Evolutionary conservation across 1,140 invertebrate genomes (phyloP).

Genomic region (Trinorchestia longiramus): DNA sequence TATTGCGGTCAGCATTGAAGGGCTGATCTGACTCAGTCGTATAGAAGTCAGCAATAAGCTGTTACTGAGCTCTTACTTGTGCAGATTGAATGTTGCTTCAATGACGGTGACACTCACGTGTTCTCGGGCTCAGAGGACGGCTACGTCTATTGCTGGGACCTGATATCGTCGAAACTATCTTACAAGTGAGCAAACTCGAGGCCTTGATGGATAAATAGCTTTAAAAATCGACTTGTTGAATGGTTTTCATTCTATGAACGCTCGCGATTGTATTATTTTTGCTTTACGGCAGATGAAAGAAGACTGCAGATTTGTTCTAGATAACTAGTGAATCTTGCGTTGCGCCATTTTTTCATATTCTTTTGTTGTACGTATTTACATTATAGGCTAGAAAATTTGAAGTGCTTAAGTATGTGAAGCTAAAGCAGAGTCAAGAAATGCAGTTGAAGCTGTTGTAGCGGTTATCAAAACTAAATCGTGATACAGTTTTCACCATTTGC

Average conservation of each 20-base stretch:
- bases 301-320: too few relatives aligned
- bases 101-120: constrained; percentile 84
- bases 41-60: neutral
- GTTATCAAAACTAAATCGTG: too few relatives aligned
- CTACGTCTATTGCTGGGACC: constrained; percentile 87
- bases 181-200: constrained; percentile 58
- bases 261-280: constrained; percentile 79
- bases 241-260: constrained; percentile 78
- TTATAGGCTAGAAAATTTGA: too few relatives aligned
- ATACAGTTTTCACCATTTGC: too few relatives aligned
- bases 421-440: too few relatives aligned
- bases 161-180: constrained; percentile 74
- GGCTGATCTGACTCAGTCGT: neutral
- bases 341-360: too few relatives aligned
- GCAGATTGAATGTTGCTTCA: constrained; percentile 84
- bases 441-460: too few relatives aligned
- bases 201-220: constrained; percentile 54
- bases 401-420: too few relatives aligned
- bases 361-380: too few relatives aligned
- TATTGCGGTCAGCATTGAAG: neutral
- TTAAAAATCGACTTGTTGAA: too few relatives aligned
- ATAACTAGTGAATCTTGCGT: too few relatives aligned
- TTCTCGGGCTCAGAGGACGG: constrained; percentile 91
- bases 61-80: neutral
- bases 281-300: too few relatives aligned